Evolutionary conservation across 2,797 vertebrate genomes (phyloP), one percentile per base, ranked within the genome.

Genomic region (Cryptoprocta ferox): DNA sequence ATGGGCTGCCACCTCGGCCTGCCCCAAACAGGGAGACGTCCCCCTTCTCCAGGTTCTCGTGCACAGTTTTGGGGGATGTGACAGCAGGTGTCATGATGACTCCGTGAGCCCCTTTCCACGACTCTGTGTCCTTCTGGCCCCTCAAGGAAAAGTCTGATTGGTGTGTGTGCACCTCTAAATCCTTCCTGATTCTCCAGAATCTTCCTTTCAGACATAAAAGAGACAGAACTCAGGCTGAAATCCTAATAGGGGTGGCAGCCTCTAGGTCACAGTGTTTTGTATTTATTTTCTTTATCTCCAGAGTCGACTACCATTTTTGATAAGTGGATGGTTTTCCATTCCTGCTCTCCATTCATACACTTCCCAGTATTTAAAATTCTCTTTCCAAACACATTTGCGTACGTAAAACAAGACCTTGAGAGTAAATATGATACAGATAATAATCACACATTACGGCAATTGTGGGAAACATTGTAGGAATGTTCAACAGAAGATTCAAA

Each of bases 71-170:
- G 37, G 5, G 6, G 15, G 32, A 56, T 2, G 56, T 7, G 4
- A 37, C 48, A 11, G 2, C 24, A 6, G 50, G 37, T 56, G 37
- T 71, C n/a, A 10, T 0, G 19, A 9, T 24, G 78, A 61, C 10
- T 3, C 18, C 63, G 12, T 1, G 5, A 48, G 26, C 63, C 12
- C 9, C 8, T 15, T 35, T 42, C 18, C 37, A 42, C 0, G 0
- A 19, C 13, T 0, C 30, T 65, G 2, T 1, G 4, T 39, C 65
- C n/a, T 53, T 66, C 16, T 19, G 4, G 37, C 19, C 45, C 37
- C 3, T 28, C 18, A 24, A 19, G 28, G 35, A 15, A 7, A 50
- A 63, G 37, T 32, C 50, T 42, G 1, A 15, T 42, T 35, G 50
- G 61, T 79, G 48, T 8, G 30, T 63, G 28, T 18, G 1, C 10